Evolutionary conservation across 2,113 vertebrate species (phyloP), one percentile per base, ranked within the genome.

Genomic region (Phaethon lepturus): DNA sequence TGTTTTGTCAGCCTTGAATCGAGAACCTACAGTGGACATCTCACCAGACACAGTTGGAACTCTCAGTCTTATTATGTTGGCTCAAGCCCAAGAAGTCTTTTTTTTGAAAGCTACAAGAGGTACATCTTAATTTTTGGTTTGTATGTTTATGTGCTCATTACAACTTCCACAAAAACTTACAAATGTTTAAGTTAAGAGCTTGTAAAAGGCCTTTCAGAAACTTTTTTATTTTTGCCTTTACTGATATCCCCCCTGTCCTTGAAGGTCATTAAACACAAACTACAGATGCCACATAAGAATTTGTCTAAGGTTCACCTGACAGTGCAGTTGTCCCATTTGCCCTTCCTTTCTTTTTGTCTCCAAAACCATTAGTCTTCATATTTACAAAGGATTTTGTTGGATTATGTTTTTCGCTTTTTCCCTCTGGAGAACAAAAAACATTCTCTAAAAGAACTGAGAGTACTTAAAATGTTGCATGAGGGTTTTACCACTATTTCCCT

Each of bases 41-140:
- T 99, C 99, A 95, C 99, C 99, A 14, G 99, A 99, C 93, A 99
- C 99, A 17, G 99, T 98, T 85, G 99, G 99, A 75, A 99, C 99
- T 40, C 99, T 99, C 86, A 99, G 99, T 96, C 98, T 99, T 86
- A 99, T 99, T 94, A 99, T 99, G 99, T 98, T 99, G 98, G 99
- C 99, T 86, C 99, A 99, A 98, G 99, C 99, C 42, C 99, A 99
- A 96, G 99, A 99, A 98, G 99, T 99, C 78, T 99, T 99, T 97
- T 99, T 99, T 97, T 97, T 99, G 97, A 99, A 99, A 98, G 99
- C 99, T 24, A 99, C 99, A 71, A 98, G 99, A 99, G 99, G 99
- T 99, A 98, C 96, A 10, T 81, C 52, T 97, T 53, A 12, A 40
- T 16, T 67, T 81, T 95, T 22, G 6, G 4, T 15, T 56, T 45